Evolutionary conservation across 2,113 vertebrate genomes (phyloP), one percentile per base, ranked within the genome.

Genomic region (Alces alces): DNA sequence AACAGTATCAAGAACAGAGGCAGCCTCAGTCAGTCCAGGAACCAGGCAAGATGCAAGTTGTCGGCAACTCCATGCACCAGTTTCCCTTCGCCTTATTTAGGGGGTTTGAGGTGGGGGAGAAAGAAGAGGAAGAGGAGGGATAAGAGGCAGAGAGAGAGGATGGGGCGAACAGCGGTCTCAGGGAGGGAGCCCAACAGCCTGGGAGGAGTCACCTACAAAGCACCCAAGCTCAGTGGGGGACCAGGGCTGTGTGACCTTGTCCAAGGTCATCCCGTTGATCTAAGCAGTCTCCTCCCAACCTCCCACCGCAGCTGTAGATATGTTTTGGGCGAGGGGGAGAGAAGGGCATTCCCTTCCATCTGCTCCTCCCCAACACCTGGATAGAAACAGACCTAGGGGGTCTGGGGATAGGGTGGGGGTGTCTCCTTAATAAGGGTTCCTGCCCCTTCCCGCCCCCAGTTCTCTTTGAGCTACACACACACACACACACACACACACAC

Each of bases 91-190:
- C 58, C 13, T 80, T 61, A 7, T 14, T 45, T 61, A 43, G n/a
- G 60, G 54, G 28, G 11, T 16, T 27, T 43, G 23, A 50, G 30
- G 33, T 27, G 21, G 5, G 39, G 8, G 33, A 16, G 27, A 85
- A 85, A 85, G 50, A 27, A 36, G 64, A 93, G 79, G 16, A 50
- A 54, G 15, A 58, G 33, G 17, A 39, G 10, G 66, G 4, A 23
- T 50, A 36, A 39, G 25, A 64, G 45, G 23, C 21, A 25, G 66
- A 78, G 45, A 54, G 79, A 19, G 12, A 3, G 28, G 8, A 45
- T 3, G 61, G 66, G 1, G 58, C 17, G 16, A 70, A 13, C 70
- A 36, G 60, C 0, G 5, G 39, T 28, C 5, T n/a, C 3, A 3
- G 4, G 55, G 17, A 91, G 16, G 83, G 30, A 95, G 47, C 19